Base-by-base conservation (phyloP, 2,113 vertebrate species). In the Vombatus ursinus region DNA sequence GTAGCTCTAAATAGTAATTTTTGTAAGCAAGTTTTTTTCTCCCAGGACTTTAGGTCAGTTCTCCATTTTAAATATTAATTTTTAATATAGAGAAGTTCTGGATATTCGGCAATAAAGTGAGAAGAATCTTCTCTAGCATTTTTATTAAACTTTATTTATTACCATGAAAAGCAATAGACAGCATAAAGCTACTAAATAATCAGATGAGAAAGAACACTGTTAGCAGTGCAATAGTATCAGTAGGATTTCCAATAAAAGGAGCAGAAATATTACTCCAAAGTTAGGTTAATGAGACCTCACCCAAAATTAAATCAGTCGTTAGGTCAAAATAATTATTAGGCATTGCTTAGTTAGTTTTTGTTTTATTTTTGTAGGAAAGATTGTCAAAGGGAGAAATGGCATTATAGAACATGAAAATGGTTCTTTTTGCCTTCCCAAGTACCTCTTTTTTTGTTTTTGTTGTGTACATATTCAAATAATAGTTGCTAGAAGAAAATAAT, bases 241-340 rank as follows among this genome's bases (percentile, higher is more conserved):
- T 90, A 44, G 49, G 12, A 90, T 52, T 92, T 93, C 50, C 50
- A 89, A 37, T 47, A 53, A 92, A 94, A 89, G 23, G 50, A 94
- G n/a, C 14, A 91, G 52, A 93, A 48, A 3, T 47, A 31, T 77
- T 92, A 9, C 51, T 68, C 92, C 0, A 90, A 50, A 26, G 91
- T 95, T 94, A 94, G 90, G 24, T 22, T 61, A 28, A 23, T 54
- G 50, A 91, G 47, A 50, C 91, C 31, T 84, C 92, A 94, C 89
- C 57, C 91, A 94, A 94, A 95, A 91, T 92, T 50, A 96, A 98
- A 52, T 52, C 48, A 31, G 24, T 89, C 37, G 31, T 51, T 90
- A 94, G 91, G 26, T 90, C 96, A 94, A 96, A 96, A 93, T 96
- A 77, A 94, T 47, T n/a, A 11, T 48, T 44, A 44, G n/a, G 37